Percentiles rank a stretch among this genome's conserved stretches.
phyloP scores from a whole-genome alignment of 2,113 vertebrate species.

The Brachirus orientalis region DNA sequence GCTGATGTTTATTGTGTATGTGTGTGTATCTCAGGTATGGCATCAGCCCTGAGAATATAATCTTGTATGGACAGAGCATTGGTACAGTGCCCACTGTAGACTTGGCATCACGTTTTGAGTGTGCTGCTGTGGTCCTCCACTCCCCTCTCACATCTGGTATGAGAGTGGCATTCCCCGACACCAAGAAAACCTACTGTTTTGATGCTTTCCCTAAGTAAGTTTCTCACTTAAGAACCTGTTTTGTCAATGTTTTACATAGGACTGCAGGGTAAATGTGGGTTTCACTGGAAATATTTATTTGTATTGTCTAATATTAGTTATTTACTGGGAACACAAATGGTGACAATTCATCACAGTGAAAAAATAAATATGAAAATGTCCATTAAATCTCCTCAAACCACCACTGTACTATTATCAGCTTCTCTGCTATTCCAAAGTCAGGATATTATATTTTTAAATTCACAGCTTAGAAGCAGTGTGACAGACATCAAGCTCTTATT shows the following conservation, averaged over 20 bases:
- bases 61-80: constrained; percentile 96
- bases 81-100: constrained; percentile 97
- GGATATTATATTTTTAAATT: background rate
- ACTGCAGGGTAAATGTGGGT: no score
- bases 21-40: constrained; percentile 85
- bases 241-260: background rate
- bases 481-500: background rate
- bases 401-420: background rate
- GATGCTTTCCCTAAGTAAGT: constrained; percentile 96
- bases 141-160: constrained; percentile 98
- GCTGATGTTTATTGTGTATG: no score
- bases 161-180: constrained; percentile 97
- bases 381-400: background rate
- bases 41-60: constrained; percentile 97
- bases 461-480: background rate
- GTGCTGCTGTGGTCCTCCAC: constrained; percentile 95
- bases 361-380: background rate
- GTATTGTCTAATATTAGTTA: no score
- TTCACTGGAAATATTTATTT: no score
- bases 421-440: background rate
- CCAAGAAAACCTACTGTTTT: constrained; percentile 99
- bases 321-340: no score
- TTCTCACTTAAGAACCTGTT: background rate
- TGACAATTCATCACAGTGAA: background rate
- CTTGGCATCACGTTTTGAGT: constrained; percentile 96